A percentile compares a stretch with the other conserved stretches of the same genome.
phyloP scores from a whole-genome alignment of 2,797 vertebrate genomes.

The Oreonectes daqikongensis region DNA sequence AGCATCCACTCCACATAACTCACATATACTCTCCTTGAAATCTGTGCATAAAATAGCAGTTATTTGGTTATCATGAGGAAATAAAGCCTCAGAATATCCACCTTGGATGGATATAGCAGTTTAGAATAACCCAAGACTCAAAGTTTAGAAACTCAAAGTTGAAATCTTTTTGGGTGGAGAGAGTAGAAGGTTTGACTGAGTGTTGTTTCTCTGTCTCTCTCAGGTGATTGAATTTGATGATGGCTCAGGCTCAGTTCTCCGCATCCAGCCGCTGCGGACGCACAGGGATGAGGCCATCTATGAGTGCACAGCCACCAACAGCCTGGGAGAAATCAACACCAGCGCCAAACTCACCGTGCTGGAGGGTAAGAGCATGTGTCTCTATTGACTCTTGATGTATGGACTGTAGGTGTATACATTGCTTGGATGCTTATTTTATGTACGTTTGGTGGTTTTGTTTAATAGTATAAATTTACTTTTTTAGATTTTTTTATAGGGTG shows the following conservation, averaged over 20 bases:
- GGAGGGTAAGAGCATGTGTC: conserved; percentile 80
- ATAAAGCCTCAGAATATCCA: background rate
- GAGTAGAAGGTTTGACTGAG: conserved; percentile 5
- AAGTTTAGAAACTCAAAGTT: background rate
- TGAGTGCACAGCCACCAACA: conserved; percentile 94
- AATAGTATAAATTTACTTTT: background rate
- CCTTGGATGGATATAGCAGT: background rate
- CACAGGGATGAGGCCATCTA: conserved; percentile 97
- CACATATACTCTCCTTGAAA: background rate
- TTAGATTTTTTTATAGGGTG: background rate
- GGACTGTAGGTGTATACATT: too few relatives aligned
- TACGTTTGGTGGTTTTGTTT: too few relatives aligned
- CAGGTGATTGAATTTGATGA: conserved; percentile 98
- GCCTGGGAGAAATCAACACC: conserved; percentile 91
- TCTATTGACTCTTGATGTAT: background rate
- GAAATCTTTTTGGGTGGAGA: background rate
- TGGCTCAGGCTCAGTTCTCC: conserved; percentile 91
- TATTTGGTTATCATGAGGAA: background rate
- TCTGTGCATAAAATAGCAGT: background rate
- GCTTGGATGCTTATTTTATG: too few relatives aligned
- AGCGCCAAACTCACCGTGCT: conserved; percentile 96
- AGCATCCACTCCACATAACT: background rate
- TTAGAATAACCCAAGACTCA: conserved; percentile 17
- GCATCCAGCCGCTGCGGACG: conserved; percentile 93
- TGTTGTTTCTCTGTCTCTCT: conserved; percentile 32